phyloP scores from a whole-genome alignment of 2,113 vertebrate genomes.

The Athene noctua region DNA sequence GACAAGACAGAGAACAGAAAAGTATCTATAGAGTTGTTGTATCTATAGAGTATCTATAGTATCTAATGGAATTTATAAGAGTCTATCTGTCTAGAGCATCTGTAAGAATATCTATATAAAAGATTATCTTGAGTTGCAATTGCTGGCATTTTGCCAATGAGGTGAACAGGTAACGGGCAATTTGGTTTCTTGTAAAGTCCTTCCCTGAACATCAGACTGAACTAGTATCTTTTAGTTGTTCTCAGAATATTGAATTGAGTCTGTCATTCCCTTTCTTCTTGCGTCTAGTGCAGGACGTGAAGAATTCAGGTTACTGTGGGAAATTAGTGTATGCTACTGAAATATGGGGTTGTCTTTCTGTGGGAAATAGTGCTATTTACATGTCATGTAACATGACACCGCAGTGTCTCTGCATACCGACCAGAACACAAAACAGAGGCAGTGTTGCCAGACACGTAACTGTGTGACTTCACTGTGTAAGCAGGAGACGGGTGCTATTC shows the following conservation, averaged over 20 bases:
- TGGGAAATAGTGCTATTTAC: background rate
- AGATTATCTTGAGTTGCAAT: background rate
- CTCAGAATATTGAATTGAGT: background rate
- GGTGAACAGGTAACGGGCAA: background rate
- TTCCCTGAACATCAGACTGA: background rate
- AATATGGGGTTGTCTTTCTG: background rate
- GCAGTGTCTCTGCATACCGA: background rate
- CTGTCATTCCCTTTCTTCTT: background rate
- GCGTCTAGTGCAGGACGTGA: background rate
- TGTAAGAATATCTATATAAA: background rate
- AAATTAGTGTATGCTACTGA: background rate
- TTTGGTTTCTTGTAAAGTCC: background rate
- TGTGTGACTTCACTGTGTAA: constrained; percentile 31
- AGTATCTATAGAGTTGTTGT: background rate
- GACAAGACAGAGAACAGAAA: background rate
- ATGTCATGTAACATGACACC: background rate
- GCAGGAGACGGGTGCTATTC: constrained; percentile 36
- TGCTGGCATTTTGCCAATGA: background rate
- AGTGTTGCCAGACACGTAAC: constrained; percentile 34
- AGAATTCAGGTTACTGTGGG: constrained; percentile 5
- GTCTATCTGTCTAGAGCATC: background rate
- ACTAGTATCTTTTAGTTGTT: background rate
- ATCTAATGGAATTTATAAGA: background rate
- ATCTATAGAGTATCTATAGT: background rate
- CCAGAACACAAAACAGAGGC: constrained; percentile 8